These are phyloP conservation scores for Germaria angustata DNA, from an alignment of 2,888 invertebrate genomes.

Conservation along the genomic window DNA sequence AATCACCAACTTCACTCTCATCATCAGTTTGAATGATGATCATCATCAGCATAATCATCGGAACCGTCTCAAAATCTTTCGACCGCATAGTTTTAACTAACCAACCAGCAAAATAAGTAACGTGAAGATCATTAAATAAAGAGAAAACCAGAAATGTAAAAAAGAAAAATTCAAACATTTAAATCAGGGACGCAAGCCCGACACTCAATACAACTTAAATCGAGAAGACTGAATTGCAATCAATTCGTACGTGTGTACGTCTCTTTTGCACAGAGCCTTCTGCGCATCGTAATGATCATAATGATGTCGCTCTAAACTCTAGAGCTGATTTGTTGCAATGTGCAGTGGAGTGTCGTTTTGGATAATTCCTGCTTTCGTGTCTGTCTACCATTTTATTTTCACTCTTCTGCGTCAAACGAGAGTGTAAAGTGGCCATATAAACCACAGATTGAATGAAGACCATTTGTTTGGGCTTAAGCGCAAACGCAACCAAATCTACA, in stretches of 20 bases:
- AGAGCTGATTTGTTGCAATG: conserved; percentile 30
- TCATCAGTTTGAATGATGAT: not conserved
- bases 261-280: not conserved
- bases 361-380: not conserved
- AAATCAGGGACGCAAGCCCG: conserved; percentile 22
- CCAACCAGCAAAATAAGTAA: conserved; percentile 40
- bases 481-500: conserved; percentile 49
- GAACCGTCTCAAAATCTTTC: conserved; percentile 49
- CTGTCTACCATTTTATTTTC: not conserved
- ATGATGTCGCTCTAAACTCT: conserved; percentile 37
- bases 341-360: not conserved
- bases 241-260: not conserved
- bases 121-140: not conserved
- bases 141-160: not conserved
- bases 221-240: not conserved
- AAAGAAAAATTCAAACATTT: not conserved
- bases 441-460: not conserved
- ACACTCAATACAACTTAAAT: not conserved
- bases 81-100: conserved; percentile 56
- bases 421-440: conserved; percentile 19
- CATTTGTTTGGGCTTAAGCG: conserved; percentile 16
- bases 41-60: conserved; percentile 32
- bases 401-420: not conserved
- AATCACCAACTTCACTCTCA: conserved; percentile 23
- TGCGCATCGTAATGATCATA: not conserved